Conservation (phyloP, 2,797 vertebrate species). For the Labroides dimidiatus region DNA sequence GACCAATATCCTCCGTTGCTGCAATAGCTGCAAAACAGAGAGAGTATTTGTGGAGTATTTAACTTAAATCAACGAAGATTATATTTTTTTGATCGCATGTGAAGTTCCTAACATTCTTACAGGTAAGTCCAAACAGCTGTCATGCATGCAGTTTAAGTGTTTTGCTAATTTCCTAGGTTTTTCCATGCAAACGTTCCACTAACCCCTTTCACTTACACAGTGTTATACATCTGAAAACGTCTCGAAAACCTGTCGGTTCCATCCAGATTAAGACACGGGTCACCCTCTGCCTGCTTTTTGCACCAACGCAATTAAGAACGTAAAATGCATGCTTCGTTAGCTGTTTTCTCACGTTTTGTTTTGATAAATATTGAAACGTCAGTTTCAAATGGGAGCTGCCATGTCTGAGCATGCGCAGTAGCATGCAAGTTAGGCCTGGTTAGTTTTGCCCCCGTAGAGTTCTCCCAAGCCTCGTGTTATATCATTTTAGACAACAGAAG, state of each 20-base stretch:
- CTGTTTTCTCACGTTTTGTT: not conserved
- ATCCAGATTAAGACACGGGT: conserved; percentile 26
- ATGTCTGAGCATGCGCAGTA: conserved; percentile 66
- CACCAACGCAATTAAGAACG: conserved; percentile 17
- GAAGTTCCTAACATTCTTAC: not conserved
- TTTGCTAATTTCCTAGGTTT: not conserved
- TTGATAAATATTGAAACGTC: not conserved
- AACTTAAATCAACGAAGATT: not conserved
- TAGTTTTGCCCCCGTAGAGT: not conserved
- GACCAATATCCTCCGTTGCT: conserved; percentile 63
- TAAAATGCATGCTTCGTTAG: not conserved
- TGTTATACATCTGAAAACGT: conserved; percentile 62
- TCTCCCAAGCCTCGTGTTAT: not conserved
- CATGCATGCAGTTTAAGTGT: not conserved
- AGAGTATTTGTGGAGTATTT: not conserved
- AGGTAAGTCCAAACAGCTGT: not conserved
- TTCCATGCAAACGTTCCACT: not conserved
- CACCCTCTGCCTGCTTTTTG: not conserved
- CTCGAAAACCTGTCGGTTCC: conserved; percentile 62
- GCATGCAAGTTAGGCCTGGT: not conserved
- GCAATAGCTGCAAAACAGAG: conserved; percentile 48
- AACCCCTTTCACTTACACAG: conserved; percentile 43
- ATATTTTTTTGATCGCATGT: not conserved
- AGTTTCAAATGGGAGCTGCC: conserved; percentile 41
- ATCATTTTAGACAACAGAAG: not conserved